phyloP scores from a whole-genome alignment of 2,797 vertebrate genomes.

The Helostoma temminkii region DNA sequence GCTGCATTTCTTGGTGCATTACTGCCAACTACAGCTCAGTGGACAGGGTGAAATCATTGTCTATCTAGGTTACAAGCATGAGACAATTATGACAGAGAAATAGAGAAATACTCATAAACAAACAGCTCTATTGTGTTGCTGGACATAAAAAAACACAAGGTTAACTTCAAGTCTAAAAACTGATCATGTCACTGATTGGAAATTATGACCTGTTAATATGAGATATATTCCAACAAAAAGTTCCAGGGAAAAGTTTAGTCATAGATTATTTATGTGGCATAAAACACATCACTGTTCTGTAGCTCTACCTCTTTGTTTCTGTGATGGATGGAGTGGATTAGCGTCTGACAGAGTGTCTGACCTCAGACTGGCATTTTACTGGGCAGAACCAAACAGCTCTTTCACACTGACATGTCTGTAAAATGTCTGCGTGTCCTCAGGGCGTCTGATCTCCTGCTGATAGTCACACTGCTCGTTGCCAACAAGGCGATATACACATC shows the following conservation, averaged over 20 bases:
- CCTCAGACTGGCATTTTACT: slow-evolving; percentile 40
- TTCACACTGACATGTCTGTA: slow-evolving; percentile 15
- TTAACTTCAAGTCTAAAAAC: no score
- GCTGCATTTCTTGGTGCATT: no score
- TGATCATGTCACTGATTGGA: background rate
- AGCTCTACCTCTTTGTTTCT: background rate
- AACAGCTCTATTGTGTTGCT: no score
- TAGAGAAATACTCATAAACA: no score
- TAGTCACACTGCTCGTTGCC: slow-evolving; percentile 36
- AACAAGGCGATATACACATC: slow-evolving; percentile 46
- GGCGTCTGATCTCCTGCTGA: slow-evolving; percentile 43
- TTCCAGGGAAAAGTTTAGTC: slow-evolving; percentile 13
- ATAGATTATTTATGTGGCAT: background rate
- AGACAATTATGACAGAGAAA: no score
- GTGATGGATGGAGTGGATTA: slow-evolving; percentile 17
- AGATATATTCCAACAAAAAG: background rate
- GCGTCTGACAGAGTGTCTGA: slow-evolving; percentile 4
- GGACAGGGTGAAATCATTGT: no score
- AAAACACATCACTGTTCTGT: background rate
- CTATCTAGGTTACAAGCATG: no score
- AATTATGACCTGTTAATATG: background rate
- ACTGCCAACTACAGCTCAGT: no score
- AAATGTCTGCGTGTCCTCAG: slow-evolving; percentile 25
- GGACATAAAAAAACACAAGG: no score
- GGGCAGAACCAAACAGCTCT: slow-evolving; percentile 22